These are phyloP conservation scores for Xenopus petersii DNA, from an alignment of 2,797 vertebrate genomes.

Conservation along the genomic window DNA sequence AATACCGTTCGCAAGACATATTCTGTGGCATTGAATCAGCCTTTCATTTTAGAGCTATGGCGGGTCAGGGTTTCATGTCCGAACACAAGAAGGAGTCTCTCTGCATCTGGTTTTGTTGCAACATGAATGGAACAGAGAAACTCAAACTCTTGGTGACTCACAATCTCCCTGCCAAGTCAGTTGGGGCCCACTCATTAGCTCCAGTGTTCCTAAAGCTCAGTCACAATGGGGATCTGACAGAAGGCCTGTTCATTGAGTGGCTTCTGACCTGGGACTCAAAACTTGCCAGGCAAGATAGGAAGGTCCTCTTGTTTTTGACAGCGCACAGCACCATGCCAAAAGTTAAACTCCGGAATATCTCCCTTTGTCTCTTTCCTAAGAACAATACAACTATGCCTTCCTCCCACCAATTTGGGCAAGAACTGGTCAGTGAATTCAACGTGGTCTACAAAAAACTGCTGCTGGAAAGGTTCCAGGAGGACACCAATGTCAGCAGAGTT, in stretches of 20 bases:
- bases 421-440: slow-evolving; percentile 38
- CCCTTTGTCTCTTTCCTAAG: slow-evolving; percentile 36
- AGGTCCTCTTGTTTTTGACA: slow-evolving; percentile 25
- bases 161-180: slow-evolving; percentile 17
- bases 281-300: slow-evolving; percentile 34
- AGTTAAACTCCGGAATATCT: slow-evolving; percentile 40
- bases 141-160: slow-evolving; percentile 34
- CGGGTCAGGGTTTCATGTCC: background rate
- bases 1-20: slow-evolving; percentile 37
- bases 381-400: slow-evolving; percentile 18
- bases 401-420: slow-evolving; percentile 30
- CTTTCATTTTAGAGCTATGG: slow-evolving; percentile 31
- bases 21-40: slow-evolving; percentile 35
- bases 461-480: slow-evolving; percentile 30
- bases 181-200: slow-evolving; percentile 21
- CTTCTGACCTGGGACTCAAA: slow-evolving; percentile 43
- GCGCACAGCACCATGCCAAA: slow-evolving; percentile 30
- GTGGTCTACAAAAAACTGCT: slow-evolving; percentile 32
- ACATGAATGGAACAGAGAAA: slow-evolving; percentile 42
- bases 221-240: slow-evolving; percentile 27
- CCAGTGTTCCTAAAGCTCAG: slow-evolving; percentile 31
- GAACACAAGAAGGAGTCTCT: slow-evolving; percentile 20
- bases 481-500: background rate
- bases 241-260: slow-evolving; percentile 32
- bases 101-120: slow-evolving; percentile 38